Percentiles rank a stretch among this genome's conserved stretches.
Evolutionary conservation across 30 jellyfish, hydroid and myxozoan species (phyloP).

Genomic region (Aurelia coerulea): DNA sequence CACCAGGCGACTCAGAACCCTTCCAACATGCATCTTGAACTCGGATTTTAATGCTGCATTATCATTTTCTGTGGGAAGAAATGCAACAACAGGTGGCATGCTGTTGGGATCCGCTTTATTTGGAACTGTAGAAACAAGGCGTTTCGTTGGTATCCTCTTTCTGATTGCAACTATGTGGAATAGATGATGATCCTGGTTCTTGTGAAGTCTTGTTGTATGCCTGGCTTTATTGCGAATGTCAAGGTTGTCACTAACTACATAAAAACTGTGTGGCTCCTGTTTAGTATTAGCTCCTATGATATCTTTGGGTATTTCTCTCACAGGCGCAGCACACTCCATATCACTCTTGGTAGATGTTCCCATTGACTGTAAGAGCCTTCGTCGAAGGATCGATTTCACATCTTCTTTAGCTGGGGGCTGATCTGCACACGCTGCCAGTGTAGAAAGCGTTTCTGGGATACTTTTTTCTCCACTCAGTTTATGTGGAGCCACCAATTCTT

Average conservation of each 20-base stretch:
- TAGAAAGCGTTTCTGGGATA: conserved; percentile 1
- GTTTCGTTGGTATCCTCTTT: conserved; percentile 8
- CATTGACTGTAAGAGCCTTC: conserved; percentile 29
- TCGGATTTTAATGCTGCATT: conserved; percentile 24
- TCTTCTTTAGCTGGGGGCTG: conserved; percentile 31
- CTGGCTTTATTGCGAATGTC: conserved; percentile 35
- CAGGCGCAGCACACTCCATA: conserved; percentile 21
- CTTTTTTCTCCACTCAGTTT: conserved; percentile 19
- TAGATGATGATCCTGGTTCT: conserved; percentile 41
- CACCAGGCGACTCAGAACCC: conserved; percentile 30
- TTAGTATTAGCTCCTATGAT: conserved; percentile 23
- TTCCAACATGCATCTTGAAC: conserved; percentile 35
- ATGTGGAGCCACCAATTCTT: conserved; percentile 12
- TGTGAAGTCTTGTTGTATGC: conserved; percentile 31
- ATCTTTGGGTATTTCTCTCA: conserved; percentile 24
- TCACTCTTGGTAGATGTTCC: conserved; percentile 22
- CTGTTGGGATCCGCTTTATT: conserved; percentile 14
- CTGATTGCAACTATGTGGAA: conserved; percentile 45
- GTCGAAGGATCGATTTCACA: conserved; percentile 25
- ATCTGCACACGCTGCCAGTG: conserved; percentile 8
- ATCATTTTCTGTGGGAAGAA: conserved; percentile 34
- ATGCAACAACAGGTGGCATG: conserved; percentile 26
- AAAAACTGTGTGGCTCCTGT: conserved; percentile 26
- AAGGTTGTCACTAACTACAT: conserved; percentile 40
- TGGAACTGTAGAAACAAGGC: conserved; percentile 29